phyloP scores from a whole-genome alignment of 2,113 vertebrate genomes.

The Daboia siamensis region DNA sequence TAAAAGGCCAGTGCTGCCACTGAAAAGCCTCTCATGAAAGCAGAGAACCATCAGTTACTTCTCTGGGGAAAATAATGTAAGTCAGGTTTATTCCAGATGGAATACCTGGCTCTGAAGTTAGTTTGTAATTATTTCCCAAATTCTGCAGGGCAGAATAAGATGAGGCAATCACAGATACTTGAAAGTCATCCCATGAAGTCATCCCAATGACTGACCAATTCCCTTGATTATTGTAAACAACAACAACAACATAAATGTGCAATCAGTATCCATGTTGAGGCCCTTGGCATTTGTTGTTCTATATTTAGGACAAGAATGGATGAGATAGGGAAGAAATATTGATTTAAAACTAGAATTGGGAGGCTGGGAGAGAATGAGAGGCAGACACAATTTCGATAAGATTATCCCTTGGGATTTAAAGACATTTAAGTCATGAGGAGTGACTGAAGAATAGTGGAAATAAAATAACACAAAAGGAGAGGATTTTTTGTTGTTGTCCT shows the following conservation, averaged over 20 bases:
- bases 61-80: neutral
- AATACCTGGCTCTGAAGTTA: neutral
- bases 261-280: neutral
- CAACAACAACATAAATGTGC: neutral
- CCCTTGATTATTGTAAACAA: slow-evolving; percentile 2
- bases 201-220: slow-evolving; percentile 7
- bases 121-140: neutral
- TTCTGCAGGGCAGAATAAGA: slow-evolving; percentile 1
- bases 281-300: neutral
- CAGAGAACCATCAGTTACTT: neutral
- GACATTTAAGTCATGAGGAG: neutral
- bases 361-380: neutral
- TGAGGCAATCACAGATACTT: neutral
- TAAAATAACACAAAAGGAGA: neutral
- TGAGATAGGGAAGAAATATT: neutral
- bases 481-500: neutral
- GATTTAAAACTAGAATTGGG: neutral
- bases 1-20: neutral
- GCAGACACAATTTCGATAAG: neutral
- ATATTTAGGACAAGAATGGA: slow-evolving; percentile 5
- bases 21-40: neutral
- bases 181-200: slow-evolving; percentile 8
- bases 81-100: neutral
- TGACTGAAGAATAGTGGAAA: too few species aligned
- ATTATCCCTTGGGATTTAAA: neutral